phyloP scores from a whole-genome alignment of 2,888 invertebrate genomes.

The Campoletis raptor region DNA sequence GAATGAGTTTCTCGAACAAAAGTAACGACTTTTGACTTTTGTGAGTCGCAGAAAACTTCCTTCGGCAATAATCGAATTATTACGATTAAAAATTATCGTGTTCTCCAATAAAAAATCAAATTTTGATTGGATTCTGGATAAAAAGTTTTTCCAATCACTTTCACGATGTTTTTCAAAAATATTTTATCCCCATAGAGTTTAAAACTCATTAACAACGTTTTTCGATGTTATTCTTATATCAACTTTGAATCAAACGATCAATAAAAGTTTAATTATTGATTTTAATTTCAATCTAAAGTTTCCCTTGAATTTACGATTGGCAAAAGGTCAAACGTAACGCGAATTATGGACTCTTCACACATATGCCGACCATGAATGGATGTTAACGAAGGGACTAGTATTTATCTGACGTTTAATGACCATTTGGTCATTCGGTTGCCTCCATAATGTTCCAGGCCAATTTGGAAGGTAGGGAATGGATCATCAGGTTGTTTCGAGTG shows the following conservation, averaged over 20 bases:
- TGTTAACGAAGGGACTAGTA: not conserved
- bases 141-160: no score
- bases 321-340: not conserved
- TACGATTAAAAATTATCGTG: not conserved
- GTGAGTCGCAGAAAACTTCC: not conserved
- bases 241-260: not conserved
- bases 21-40: not conserved
- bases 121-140: not conserved
- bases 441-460: not conserved
- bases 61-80: no score
- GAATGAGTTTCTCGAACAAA: not conserved
- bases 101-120: not conserved
- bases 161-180: no score
- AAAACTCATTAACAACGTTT: no score
- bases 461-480: not conserved
- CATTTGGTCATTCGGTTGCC: conserved; percentile 4
- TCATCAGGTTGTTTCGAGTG: not conserved
- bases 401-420: not conserved
- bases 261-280: not conserved
- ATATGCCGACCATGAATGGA: not conserved
- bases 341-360: not conserved
- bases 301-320: no score
- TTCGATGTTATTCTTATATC: no score
- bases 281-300: not conserved
- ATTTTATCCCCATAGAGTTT: no score